phyloP scores from a whole-genome alignment of 2,113 vertebrate species.

The Bubo scandiacus region DNA sequence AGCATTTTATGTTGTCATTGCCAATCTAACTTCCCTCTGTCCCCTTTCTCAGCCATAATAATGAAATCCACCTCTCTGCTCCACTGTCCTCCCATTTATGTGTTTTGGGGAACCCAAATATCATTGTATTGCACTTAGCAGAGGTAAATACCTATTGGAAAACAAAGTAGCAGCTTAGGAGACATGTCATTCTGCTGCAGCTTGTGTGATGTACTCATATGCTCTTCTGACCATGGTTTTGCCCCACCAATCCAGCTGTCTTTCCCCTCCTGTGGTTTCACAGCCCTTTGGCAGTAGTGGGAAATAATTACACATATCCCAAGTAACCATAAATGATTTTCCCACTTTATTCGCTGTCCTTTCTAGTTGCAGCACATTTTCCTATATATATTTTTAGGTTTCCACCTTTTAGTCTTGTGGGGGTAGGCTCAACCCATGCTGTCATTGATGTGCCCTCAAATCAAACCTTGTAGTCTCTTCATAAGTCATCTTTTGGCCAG shows the following conservation, averaged over 20 bases:
- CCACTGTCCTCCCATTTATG: not conserved
- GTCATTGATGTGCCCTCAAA: not conserved
- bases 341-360: not conserved
- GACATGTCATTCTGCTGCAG: not conserved
- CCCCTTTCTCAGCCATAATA: not conserved
- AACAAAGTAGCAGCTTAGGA: not conserved
- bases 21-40: not conserved
- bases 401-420: not conserved
- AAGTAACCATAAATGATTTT: not conserved
- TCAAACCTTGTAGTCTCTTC: not conserved
- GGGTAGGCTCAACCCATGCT: not conserved
- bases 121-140: not conserved
- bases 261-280: not conserved
- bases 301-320: conserved; percentile 8
- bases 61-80: not conserved
- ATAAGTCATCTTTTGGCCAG: not conserved
- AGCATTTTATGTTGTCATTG: not conserved
- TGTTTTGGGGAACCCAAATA: not conserved
- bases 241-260: not conserved
- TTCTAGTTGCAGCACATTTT: not conserved
- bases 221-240: not conserved
- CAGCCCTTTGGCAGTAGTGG: not conserved
- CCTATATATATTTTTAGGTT: not conserved
- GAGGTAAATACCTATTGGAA: not conserved
- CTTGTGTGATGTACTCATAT: not conserved